These are phyloP conservation scores for Harpalus rubripes DNA, from an alignment of 2,888 invertebrate species.

Conservation along the genomic window DNA sequence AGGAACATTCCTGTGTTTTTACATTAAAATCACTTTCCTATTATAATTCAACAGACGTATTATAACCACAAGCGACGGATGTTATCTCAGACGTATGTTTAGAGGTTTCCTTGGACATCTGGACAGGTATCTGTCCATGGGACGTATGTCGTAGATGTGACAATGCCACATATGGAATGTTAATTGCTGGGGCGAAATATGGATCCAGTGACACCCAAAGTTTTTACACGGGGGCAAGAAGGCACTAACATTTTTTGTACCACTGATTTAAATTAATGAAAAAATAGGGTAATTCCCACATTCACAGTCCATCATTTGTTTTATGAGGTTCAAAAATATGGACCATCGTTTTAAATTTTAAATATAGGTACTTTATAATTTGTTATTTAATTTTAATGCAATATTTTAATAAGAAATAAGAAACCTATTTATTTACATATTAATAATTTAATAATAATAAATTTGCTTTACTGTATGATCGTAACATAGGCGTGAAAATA, in stretches of 20 bases:
- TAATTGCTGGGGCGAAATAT: slow-evolving; percentile 66
- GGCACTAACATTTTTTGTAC: no score
- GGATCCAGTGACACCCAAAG: slow-evolving; percentile 55
- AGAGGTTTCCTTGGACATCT: not conserved
- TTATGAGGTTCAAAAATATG: no score
- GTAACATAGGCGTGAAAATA: not conserved
- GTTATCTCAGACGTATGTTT: slow-evolving; percentile 25
- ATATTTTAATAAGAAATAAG: no score
- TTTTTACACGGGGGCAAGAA: not conserved
- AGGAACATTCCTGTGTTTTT: slow-evolving; percentile 61
- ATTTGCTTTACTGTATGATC: not conserved
- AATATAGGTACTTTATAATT: no score
- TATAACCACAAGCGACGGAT: slow-evolving; percentile 18
- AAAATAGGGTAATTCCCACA: no score
- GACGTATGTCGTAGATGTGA: slow-evolving; percentile 60
- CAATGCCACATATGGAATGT: slow-evolving; percentile 66
- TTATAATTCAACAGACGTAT: slow-evolving; percentile 68
- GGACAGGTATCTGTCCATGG: slow-evolving; percentile 41
- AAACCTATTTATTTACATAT: not conserved
- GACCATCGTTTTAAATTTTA: no score
- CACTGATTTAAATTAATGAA: no score
- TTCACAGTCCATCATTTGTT: no score
- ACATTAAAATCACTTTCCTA: slow-evolving; percentile 68
- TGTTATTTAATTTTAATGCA: no score
- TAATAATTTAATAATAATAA: not conserved